Evolutionary conservation across 2,113 vertebrate species (phyloP).

Genomic region (Speoplatyrhinus poulsoni): DNA sequence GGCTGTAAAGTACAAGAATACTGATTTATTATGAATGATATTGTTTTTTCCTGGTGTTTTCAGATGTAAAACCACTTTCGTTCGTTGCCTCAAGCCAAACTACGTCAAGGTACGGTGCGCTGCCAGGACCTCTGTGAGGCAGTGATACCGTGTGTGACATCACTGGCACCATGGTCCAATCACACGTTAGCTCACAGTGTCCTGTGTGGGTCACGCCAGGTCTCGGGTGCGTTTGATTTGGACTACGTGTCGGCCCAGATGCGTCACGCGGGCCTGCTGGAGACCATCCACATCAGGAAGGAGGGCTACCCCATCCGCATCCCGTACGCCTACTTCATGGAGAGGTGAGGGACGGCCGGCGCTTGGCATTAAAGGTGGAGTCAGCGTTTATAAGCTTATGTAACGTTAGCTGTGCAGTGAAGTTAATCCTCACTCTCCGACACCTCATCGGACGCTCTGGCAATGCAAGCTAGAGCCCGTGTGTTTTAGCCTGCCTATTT

Average conservation of each 20-base stretch:
- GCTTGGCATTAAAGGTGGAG: too few relatives aligned
- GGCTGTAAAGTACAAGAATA: too few relatives aligned
- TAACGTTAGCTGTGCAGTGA: too few relatives aligned
- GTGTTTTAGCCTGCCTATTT: too few relatives aligned
- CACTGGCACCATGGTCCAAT: background rate
- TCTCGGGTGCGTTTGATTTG: slow-evolving; percentile 85
- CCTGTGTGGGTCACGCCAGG: slow-evolving; percentile 58
- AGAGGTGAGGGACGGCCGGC: slow-evolving; percentile 71
- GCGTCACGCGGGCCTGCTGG: slow-evolving; percentile 82
- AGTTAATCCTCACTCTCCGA: too few relatives aligned
- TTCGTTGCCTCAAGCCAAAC: slow-evolving; percentile 88
- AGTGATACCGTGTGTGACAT: background rate
- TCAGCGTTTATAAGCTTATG: too few relatives aligned
- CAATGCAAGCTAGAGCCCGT: too few relatives aligned
- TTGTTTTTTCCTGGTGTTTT: slow-evolving; percentile 1
- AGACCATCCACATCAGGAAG: slow-evolving; percentile 80
- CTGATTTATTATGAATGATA: too few relatives aligned
- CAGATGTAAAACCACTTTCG: slow-evolving; percentile 83
- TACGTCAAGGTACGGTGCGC: slow-evolving; percentile 79
- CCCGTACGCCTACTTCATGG: slow-evolving; percentile 79
- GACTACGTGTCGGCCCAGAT: slow-evolving; percentile 85
- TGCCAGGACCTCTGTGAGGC: background rate
- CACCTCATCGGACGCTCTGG: too few relatives aligned
- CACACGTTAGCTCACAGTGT: background rate
- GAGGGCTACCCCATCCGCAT: slow-evolving; percentile 84